Conservation (phyloP, 2,888 invertebrate species). For the Arge pagana region DNA sequence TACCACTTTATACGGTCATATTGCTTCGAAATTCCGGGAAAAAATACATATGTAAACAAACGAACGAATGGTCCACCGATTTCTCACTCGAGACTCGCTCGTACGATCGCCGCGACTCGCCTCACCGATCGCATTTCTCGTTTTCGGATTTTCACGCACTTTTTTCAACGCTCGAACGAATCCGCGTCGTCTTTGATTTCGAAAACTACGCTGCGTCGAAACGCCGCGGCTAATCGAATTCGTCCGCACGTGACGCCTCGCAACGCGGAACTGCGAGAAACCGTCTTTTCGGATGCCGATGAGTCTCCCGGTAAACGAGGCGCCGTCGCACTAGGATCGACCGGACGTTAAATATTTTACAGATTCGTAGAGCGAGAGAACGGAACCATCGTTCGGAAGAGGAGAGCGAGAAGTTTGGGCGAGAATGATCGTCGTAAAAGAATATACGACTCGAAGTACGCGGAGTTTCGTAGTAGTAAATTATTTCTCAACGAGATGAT, state of each 20-base stretch:
- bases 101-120: slow-evolving; percentile 1
- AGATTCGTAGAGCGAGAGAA: background rate
- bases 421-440: too few species aligned
- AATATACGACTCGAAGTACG: too few species aligned
- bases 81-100: too few species aligned
- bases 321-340: slow-evolving; percentile 40
- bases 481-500: too few species aligned
- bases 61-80: too few species aligned
- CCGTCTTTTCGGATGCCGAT: slow-evolving; percentile 32
- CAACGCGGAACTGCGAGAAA: slow-evolving; percentile 41
- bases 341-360: slow-evolving; percentile 9
- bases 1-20: too few species aligned
- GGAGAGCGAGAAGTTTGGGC: too few species aligned
- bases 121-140: background rate
- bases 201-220: background rate
- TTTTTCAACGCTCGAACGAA: background rate
- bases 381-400: too few species aligned
- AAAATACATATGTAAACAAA: too few species aligned
- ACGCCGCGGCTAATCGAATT: background rate
- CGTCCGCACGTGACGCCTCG: slow-evolving; percentile 36
- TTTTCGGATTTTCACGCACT: background rate
- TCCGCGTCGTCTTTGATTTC: background rate
- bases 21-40: too few species aligned
- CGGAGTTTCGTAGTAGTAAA: too few species aligned
- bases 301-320: slow-evolving; percentile 29